Evolutionary conservation across 2,113 vertebrate genomes (phyloP).

Genomic region (Lepisosteus oculatus): DNA sequence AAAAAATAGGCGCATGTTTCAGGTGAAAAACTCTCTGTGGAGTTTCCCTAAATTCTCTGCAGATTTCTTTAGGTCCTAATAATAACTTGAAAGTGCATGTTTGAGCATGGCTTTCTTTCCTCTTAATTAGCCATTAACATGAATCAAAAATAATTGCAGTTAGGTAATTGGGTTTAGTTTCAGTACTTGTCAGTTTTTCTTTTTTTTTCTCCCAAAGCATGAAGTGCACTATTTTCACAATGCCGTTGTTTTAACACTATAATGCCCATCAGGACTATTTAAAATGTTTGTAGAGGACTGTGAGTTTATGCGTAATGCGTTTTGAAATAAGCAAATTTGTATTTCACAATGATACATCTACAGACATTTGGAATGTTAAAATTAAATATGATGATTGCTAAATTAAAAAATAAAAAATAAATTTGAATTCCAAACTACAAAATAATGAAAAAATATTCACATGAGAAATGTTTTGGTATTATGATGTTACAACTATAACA

Average conservation of each 20-base stretch:
- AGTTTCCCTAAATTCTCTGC: constrained; percentile 49
- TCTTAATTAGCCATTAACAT: constrained; percentile 73
- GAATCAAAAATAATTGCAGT: constrained; percentile 67
- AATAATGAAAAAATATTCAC: too few species aligned
- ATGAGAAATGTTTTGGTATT: too few species aligned
- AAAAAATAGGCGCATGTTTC: constrained; percentile 63
- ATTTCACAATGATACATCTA: too few species aligned
- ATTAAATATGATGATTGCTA: too few species aligned
- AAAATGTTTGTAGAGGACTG: too few species aligned
- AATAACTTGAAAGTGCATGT: constrained; percentile 77
- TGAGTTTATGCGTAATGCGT: too few species aligned
- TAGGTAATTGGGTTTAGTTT: constrained; percentile 69
- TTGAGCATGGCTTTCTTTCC: constrained; percentile 47
- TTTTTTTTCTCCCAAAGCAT: background rate
- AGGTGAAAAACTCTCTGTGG: constrained; percentile 60
- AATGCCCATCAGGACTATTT: too few species aligned
- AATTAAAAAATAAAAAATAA: too few species aligned
- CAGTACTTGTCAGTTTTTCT: constrained; percentile 49
- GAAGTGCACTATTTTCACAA: background rate
- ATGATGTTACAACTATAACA: too few species aligned
- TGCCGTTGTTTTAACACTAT: background rate
- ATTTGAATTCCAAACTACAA: too few species aligned
- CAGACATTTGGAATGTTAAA: too few species aligned
- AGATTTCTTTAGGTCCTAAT: constrained; percentile 69
- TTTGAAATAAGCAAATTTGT: too few species aligned